Conservation (phyloP, 2,797 vertebrate genomes). For the Mormyrus hasselquistii region DNA sequence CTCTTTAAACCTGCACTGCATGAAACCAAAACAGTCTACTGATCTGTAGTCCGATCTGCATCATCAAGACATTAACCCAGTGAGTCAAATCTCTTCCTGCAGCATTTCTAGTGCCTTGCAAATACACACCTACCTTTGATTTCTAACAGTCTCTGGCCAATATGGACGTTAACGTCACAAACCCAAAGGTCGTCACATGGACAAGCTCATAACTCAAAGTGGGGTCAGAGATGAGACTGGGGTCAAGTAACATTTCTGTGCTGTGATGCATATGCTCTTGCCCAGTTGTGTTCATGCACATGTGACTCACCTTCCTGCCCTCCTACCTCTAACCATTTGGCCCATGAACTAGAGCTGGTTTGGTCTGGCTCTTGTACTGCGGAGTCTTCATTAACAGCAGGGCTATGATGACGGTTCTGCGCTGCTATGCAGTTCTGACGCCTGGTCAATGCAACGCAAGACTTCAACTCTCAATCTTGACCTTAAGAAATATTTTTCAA, state of each 20-base stretch:
- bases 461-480: background rate
- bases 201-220: background rate
- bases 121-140: background rate
- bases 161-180: background rate
- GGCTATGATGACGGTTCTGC: background rate
- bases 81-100: background rate
- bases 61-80: background rate
- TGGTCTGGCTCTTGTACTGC: background rate
- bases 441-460: background rate
- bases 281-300: background rate
- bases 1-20: background rate
- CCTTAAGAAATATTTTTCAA: background rate
- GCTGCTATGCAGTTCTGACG: background rate
- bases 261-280: background rate
- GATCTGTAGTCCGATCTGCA: background rate
- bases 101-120: background rate
- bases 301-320: background rate
- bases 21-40: background rate
- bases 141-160: background rate
- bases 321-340: background rate
- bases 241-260: background rate
- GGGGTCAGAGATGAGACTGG: background rate
- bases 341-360: background rate
- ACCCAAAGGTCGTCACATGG: background rate
- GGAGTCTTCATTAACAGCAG: background rate